Evolutionary conservation across 2,113 vertebrate genomes (phyloP).

Genomic region (Leptocoma aspasia): DNA sequence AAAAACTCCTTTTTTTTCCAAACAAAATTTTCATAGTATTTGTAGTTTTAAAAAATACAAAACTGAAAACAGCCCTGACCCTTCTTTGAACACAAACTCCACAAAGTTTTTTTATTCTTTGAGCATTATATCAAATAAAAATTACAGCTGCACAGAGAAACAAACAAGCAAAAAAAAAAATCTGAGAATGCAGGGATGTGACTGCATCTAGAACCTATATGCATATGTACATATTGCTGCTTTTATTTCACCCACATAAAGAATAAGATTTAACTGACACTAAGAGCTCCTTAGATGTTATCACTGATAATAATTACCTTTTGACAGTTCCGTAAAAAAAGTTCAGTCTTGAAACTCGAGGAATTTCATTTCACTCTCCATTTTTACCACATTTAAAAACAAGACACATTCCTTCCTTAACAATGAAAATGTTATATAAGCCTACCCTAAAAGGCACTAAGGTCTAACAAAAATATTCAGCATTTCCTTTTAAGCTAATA

Average conservation of each 20-base stretch:
- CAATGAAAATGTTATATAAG: not conserved
- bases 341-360: not conserved
- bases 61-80: not conserved
- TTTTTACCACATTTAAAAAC: not conserved
- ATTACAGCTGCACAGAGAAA: not conserved
- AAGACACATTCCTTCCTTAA: not conserved
- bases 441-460: not conserved
- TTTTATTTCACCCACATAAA: not conserved
- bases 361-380: not conserved
- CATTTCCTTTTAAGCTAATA: not conserved
- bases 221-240: not conserved
- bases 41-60: not conserved
- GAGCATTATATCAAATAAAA: not conserved
- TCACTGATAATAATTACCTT: not conserved
- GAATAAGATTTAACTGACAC: not conserved
- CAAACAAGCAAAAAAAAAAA: not conserved
- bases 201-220: not conserved
- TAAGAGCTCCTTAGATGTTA: not conserved
- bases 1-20: not conserved
- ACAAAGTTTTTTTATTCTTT: not conserved
- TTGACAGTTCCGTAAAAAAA: not conserved
- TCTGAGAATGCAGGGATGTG: not conserved
- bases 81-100: not conserved
- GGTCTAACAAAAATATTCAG: conserved; percentile 5
- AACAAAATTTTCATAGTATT: not conserved